These are phyloP conservation scores for Tinea pellionella DNA, from an alignment of 2,888 invertebrate species.

Conservation along the genomic window DNA sequence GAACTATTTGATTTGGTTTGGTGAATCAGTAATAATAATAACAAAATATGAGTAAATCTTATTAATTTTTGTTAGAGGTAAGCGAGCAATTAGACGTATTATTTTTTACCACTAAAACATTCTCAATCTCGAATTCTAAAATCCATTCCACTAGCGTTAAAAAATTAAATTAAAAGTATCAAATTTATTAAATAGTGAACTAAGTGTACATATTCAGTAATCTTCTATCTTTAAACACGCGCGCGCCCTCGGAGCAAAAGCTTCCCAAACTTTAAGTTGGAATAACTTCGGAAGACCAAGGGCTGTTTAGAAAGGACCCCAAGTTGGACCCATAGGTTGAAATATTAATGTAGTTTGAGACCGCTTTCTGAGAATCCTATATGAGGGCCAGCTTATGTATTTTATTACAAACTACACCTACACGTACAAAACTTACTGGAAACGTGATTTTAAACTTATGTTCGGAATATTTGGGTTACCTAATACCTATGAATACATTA, in stretches of 20 bases:
- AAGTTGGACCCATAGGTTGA: constrained; percentile 48
- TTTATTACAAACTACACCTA: constrained; percentile 11
- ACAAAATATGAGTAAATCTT: too few species aligned
- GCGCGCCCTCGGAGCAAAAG: constrained; percentile 38
- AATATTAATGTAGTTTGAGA: constrained; percentile 62
- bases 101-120: too few species aligned
- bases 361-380: constrained; percentile 49
- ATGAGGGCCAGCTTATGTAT: constrained; percentile 33
- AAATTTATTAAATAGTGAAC: neutral
- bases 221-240: constrained; percentile 12
- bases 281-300: constrained; percentile 69
- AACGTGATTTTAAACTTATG: constrained; percentile 1
- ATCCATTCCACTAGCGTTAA: too few species aligned
- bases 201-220: neutral
- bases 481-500: too few species aligned
- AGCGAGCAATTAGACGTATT: too few species aligned
- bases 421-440: neutral
- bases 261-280: constrained; percentile 47
- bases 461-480: neutral
- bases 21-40: too few species aligned
- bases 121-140: too few species aligned
- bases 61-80: too few species aligned
- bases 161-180: too few species aligned
- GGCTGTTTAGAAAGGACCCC: constrained; percentile 69
- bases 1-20: too few species aligned